phyloP scores from a whole-genome alignment of 2,888 invertebrate species.

The Luperina testacea region DNA sequence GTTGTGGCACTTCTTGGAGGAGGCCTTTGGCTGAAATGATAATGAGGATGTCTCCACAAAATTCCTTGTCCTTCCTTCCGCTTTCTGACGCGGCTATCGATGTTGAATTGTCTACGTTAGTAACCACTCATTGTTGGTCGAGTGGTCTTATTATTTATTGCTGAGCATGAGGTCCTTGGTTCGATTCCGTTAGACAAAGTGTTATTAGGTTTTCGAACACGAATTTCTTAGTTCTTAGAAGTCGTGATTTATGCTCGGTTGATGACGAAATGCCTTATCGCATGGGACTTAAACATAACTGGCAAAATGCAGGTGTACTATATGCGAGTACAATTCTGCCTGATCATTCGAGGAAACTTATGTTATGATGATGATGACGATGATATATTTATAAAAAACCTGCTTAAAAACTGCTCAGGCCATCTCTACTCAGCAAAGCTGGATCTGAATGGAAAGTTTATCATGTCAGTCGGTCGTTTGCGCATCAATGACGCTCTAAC shows the following conservation, averaged over 20 bases:
- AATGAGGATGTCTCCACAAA: not conserved
- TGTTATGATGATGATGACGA: not conserved
- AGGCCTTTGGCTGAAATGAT: not conserved
- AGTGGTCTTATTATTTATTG: too few species aligned
- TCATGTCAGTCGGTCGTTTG: constrained; percentile 20
- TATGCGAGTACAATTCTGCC: not conserved
- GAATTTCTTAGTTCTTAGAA: not conserved
- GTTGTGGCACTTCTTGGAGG: not conserved
- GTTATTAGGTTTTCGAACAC: not conserved
- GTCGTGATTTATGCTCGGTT: not conserved
- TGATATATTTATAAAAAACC: not conserved
- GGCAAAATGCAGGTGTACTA: not conserved
- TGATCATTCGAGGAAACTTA: not conserved
- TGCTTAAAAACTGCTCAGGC: not conserved
- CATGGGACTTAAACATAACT: not conserved
- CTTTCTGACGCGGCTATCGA: too few species aligned
- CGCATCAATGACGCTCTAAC: constrained; percentile 44
- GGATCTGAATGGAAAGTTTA: constrained; percentile 53
- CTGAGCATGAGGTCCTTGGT: not conserved
- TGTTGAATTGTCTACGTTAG: not conserved
- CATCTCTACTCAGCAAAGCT: constrained; percentile 35
- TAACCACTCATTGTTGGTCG: too few species aligned
- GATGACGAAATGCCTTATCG: too few species aligned
- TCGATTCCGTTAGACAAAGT: not conserved
- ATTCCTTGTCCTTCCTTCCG: too few species aligned